Evolutionary conservation across 2,888 invertebrate species (phyloP).

Genomic region (Tinea pellionella): DNA sequence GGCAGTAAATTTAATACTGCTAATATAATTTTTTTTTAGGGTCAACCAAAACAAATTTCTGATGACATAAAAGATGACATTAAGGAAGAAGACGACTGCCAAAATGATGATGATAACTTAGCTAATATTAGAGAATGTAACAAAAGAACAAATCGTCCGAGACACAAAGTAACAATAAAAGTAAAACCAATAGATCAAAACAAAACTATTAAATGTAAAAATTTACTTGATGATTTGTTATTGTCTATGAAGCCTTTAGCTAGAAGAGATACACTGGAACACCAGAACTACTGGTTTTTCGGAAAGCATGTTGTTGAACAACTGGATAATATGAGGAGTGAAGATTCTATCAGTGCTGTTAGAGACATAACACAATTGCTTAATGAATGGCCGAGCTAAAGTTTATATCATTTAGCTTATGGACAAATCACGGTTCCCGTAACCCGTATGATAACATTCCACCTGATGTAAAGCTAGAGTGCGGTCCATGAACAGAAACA

Average conservation of each 20-base stretch:
- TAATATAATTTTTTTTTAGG: not conserved
- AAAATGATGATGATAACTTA: slow-evolving; percentile 22
- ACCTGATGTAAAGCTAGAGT: too few species aligned
- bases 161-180: slow-evolving; percentile 23
- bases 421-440: too few species aligned
- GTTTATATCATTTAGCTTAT: too few species aligned
- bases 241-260: slow-evolving; percentile 41
- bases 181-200: slow-evolving; percentile 18
- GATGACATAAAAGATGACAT: not conserved
- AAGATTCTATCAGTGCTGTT: slow-evolving; percentile 40
- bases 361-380: slow-evolving; percentile 36
- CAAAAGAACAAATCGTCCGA: slow-evolving; percentile 41
- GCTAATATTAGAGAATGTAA: slow-evolving; percentile 37
- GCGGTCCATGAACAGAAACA: too few species aligned
- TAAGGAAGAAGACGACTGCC: slow-evolving; percentile 36
- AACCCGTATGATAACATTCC: too few species aligned
- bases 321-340: slow-evolving; percentile 39
- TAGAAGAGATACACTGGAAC: slow-evolving; percentile 14
- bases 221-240: slow-evolving; percentile 41
- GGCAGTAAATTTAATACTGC: too few species aligned
- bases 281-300: slow-evolving; percentile 43
- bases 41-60: not conserved
- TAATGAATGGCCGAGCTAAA: not conserved
- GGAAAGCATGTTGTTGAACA: slow-evolving; percentile 48
- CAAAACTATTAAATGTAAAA: slow-evolving; percentile 32